Evolutionary conservation across 2,113 vertebrate species (phyloP), one percentile per base, ranked within the genome.

Genomic region (Rhinogobius similis): DNA sequence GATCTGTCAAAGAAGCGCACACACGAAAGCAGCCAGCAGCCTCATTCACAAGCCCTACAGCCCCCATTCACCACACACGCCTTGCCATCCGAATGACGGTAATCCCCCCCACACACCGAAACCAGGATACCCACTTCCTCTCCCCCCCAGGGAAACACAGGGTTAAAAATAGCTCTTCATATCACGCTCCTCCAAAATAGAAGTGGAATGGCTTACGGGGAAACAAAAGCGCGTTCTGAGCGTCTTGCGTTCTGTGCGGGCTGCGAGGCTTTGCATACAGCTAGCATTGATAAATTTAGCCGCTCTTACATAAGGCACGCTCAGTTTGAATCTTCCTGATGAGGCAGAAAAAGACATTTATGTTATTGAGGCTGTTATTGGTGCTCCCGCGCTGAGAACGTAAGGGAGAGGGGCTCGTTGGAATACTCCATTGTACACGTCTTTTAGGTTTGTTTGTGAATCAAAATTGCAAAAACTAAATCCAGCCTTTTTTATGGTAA

Each of bases 231-330:
- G 82, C 55, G 46, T 83, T 80, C 77, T 75, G 79, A 81, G 70
- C 77, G 71, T 83, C n/a, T 75, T 86, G 81, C 78, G 84, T 85
- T 80, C 83, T 87, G 84, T 56, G 82, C 76, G 77, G 84, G 88
- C 89, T 91, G 89, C 91, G 83, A 91, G 91, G 90, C 77, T 82
- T 36, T 91, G n/a, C n/a, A n/a, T n/a, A n/a, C n/a, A n/a, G n/a
- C n/a, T n/a, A n/a, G 88, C 84, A 83, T 89, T 88, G 92, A 92
- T 93, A 93, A 90, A 91, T n/a, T 93, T 93, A 92, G 91, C 90
- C 36, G 86, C 0, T 39, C 81, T 93, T 93, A 93, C 81, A 75
- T 91, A 93, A 93, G 87, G 78, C 76, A 65, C 72, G 27, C 85
- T 91, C 90, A 81, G 82, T 91, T 88, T 75, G 87, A 92, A 92